Conservation (phyloP, 1,140 invertebrate genomes). For the Leptinotarsa lineolata region DNA sequence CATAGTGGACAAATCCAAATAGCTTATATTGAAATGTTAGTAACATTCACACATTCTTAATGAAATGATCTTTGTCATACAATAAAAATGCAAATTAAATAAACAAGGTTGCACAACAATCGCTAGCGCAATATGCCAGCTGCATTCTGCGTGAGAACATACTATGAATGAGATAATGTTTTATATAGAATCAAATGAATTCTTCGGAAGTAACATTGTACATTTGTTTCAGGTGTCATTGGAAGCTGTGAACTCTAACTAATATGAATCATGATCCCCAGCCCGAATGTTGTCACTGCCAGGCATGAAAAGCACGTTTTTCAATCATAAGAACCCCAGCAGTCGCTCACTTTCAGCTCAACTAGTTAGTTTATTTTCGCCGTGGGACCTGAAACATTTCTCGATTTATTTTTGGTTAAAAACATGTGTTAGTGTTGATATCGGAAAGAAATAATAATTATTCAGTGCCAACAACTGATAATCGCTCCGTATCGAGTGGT, state of each 20-base stretch:
- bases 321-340: neutral
- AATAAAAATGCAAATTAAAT: too few species aligned
- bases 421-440: slow-evolving; percentile 25
- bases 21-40: too few species aligned
- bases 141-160: too few species aligned
- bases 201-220: neutral
- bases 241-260: neutral
- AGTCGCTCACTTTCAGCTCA: slow-evolving; percentile 14
- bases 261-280: slow-evolving; percentile 23
- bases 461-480: slow-evolving; percentile 19
- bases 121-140: too few species aligned
- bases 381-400: slow-evolving; percentile 20
- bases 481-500: slow-evolving; percentile 23
- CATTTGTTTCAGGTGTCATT: slow-evolving; percentile 23
- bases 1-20: too few species aligned
- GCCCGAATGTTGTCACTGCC: neutral
- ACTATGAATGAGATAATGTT: too few species aligned
- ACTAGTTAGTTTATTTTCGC: slow-evolving; percentile 28
- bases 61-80: too few species aligned
- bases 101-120: too few species aligned
- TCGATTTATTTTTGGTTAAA: slow-evolving; percentile 28
- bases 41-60: too few species aligned
- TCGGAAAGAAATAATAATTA: slow-evolving; percentile 17
- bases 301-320: slow-evolving; percentile 12
- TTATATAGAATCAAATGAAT: neutral